Evolutionary conservation across 2,113 vertebrate genomes (phyloP).

Genomic region (Ardeotis arabs): DNA sequence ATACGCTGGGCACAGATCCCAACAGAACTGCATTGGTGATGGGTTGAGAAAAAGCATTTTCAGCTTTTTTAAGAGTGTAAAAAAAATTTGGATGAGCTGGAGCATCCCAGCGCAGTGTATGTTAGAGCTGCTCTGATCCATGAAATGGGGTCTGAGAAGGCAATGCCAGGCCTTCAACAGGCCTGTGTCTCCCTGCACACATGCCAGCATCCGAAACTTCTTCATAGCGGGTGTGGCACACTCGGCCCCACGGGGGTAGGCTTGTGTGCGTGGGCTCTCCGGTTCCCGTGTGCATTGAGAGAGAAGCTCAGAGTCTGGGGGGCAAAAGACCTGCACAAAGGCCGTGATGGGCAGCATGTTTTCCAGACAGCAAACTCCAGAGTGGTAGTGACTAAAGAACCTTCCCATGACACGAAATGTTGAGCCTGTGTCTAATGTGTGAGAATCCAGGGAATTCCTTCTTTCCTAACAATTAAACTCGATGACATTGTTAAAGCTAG

Average conservation of each 20-base stretch:
- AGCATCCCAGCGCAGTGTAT: neutral
- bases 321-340: neutral
- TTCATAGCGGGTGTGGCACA: fast-evolving
- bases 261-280: fast-evolving
- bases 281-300: neutral
- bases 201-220: neutral
- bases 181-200: neutral
- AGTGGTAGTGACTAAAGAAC: neutral
- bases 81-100: neutral
- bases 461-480: neutral
- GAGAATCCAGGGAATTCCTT: neutral
- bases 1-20: neutral
- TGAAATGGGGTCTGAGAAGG: neutral
- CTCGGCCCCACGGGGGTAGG: fast-evolving
- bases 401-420: neutral
- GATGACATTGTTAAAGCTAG: neutral
- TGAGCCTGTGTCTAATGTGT: neutral
- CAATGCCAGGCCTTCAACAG: neutral
- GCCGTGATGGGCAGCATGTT: neutral
- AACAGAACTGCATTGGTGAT: neutral
- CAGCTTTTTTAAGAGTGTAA: neutral
- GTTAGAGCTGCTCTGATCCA: neutral
- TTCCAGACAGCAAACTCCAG: neutral
- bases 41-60: neutral
- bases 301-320: neutral